phyloP scores from a whole-genome alignment of 2,797 vertebrate species.

The Coreius guichenoti region DNA sequence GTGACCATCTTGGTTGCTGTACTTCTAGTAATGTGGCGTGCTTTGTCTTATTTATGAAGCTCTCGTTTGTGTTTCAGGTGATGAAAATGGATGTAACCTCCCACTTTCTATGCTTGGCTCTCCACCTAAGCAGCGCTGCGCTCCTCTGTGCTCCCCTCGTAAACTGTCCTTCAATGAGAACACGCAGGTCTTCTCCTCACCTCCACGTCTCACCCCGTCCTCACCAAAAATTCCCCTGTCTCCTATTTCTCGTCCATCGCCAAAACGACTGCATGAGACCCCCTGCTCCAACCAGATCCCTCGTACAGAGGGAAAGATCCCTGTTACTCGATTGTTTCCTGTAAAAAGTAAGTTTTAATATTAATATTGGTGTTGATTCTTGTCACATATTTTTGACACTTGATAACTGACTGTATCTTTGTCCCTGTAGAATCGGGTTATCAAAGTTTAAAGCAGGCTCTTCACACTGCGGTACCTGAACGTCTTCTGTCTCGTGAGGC shows the following conservation, averaged over 20 bases:
- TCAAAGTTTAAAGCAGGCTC: conserved; percentile 85
- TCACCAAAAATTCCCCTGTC: conserved; percentile 25
- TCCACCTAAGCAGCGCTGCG: conserved; percentile 84
- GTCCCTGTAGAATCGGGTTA: conserved; percentile 80
- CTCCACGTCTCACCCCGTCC: neutral
- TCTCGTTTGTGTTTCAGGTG: conserved; percentile 73
- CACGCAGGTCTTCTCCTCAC: conserved; percentile 26
- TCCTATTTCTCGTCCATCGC: neutral
- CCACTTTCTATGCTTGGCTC: conserved; percentile 75
- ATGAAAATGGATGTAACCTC: conserved; percentile 90
- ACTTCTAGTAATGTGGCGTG: neutral
- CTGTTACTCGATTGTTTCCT: conserved; percentile 71
- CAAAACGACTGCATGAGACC: conserved; percentile 68
- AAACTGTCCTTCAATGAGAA: conserved; percentile 78
- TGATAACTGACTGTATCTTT: neutral
- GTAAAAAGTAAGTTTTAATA: conserved; percentile 79
- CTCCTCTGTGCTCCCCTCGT: conserved; percentile 71
- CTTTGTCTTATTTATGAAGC: neutral
- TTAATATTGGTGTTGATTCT: neutral
- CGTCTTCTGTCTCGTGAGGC: conserved; percentile 84
- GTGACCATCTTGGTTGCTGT: neutral
- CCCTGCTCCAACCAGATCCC: conserved; percentile 52
- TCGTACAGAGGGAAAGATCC: conserved; percentile 28
- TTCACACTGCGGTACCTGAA: conserved; percentile 87
- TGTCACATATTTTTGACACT: neutral